These are phyloP conservation scores for Danio choprae DNA, from an alignment of 2,797 vertebrate genomes.

Conservation along the genomic window DNA sequence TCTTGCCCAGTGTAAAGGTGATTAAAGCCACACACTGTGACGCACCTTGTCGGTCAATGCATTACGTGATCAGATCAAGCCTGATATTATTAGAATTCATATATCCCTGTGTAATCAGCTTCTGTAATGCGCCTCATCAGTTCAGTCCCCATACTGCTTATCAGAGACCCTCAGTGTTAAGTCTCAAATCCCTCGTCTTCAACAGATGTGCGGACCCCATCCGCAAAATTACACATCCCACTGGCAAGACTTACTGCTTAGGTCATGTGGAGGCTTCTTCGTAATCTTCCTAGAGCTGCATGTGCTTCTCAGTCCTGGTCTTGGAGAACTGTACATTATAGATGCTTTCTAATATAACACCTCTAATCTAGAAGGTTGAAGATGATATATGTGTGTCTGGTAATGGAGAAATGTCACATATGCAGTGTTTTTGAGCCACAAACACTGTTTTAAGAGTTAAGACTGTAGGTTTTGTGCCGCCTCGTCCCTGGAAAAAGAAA, in stretches of 20 bases:
- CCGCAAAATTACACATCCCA: conserved; percentile 11
- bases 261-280: conserved; percentile 15
- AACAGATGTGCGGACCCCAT: conserved; percentile 38
- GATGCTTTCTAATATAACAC: conserved; percentile 7
- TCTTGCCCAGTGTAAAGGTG: background rate
- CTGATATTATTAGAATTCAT: conserved; percentile 18
- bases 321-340: background rate
- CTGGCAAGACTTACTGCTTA: conserved; percentile 11
- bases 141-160: background rate
- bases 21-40: background rate
- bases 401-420: background rate
- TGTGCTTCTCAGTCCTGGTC: background rate
- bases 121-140: background rate
- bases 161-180: conserved; percentile 25
- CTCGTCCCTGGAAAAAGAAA: too few relatives aligned
- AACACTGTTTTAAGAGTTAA: background rate
- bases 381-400: background rate
- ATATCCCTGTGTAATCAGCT: conserved; percentile 9
- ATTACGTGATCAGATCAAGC: background rate
- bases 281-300: conserved; percentile 23
- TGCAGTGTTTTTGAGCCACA: background rate
- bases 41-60: conserved; percentile 1
- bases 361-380: background rate
- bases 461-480: background rate
- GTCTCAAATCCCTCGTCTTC: conserved; percentile 33